phyloP scores from a whole-genome alignment of 2,797 vertebrate species.

The Huso huso region DNA sequence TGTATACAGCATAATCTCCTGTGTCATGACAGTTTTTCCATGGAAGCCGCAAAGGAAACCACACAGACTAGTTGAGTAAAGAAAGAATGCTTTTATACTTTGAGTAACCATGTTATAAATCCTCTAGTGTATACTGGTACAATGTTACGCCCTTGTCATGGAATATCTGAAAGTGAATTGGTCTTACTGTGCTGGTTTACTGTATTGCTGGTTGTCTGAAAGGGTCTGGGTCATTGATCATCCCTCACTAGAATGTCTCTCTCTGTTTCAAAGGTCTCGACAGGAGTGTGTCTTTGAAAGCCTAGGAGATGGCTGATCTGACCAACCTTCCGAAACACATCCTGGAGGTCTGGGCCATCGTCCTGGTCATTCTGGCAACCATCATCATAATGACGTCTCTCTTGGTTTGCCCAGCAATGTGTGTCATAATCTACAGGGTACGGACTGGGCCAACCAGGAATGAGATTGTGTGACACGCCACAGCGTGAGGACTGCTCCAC shows the following conservation, averaged over 20 bases:
- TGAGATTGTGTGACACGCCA: constrained; percentile 35
- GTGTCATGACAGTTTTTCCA: too few species aligned
- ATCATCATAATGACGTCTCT: constrained; percentile 62
- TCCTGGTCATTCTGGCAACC: constrained; percentile 65
- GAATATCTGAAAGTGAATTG: neutral
- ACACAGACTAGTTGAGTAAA: too few species aligned
- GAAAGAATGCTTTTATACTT: neutral
- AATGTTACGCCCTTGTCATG: neutral
- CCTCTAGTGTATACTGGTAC: neutral
- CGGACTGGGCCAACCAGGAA: constrained; percentile 51
- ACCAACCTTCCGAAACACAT: constrained; percentile 52
- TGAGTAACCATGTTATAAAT: neutral
- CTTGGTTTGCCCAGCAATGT: constrained; percentile 57
- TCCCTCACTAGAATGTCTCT: too few species aligned
- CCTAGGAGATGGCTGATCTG: constrained; percentile 38
- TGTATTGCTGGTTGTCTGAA: too few species aligned
- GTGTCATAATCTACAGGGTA: constrained; percentile 60
- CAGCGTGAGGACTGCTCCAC: fast-evolving
- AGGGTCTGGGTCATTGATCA: too few species aligned
- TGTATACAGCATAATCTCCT: too few species aligned
- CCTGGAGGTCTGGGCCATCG: constrained; percentile 65
- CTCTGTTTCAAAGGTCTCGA: neutral
- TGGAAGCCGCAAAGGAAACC: too few species aligned
- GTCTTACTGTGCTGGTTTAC: neutral
- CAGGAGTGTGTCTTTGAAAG: neutral